These are phyloP conservation scores for Drosophila bipectinata DNA, from an alignment of 1,140 invertebrate species.

Conservation along the genomic window DNA sequence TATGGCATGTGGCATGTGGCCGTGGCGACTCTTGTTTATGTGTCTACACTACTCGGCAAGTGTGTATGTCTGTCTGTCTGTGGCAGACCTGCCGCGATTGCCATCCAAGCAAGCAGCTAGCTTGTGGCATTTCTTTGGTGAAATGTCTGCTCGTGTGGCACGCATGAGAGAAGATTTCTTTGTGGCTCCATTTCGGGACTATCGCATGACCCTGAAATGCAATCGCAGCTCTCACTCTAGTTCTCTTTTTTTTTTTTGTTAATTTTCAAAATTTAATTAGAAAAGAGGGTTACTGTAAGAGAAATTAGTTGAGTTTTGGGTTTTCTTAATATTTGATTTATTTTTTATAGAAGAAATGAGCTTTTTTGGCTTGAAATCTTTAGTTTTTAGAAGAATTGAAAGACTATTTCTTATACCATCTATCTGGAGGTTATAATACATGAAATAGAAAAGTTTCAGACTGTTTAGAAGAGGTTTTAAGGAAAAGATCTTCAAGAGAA, in stretches of 20 bases:
- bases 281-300: background rate
- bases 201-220: slow-evolving; percentile 41
- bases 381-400: background rate
- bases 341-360: too few relatives aligned
- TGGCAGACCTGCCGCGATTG: slow-evolving; percentile 8
- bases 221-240: slow-evolving; percentile 9
- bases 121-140: slow-evolving; percentile 41
- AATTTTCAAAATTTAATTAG: background rate
- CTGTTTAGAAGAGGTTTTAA: too few relatives aligned
- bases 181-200: slow-evolving; percentile 36
- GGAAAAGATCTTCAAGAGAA: too few relatives aligned
- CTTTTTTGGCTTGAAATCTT: too few relatives aligned
- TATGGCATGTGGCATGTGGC: slow-evolving; percentile 23
- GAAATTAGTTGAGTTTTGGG: background rate
- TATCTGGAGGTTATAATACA: too few relatives aligned
- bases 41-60: slow-evolving; percentile 7
- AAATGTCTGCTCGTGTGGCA: slow-evolving; percentile 42
- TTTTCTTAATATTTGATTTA: too few relatives aligned
- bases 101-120: background rate
- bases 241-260: background rate
- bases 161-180: slow-evolving; percentile 45
- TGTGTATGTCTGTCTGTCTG: slow-evolving; percentile 4
- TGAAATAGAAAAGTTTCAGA: too few relatives aligned
- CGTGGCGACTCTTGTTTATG: slow-evolving; percentile 33
- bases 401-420: too few relatives aligned